Conservation (phyloP, 1,140 invertebrate species). For the Diploscapter pachys region DNA sequence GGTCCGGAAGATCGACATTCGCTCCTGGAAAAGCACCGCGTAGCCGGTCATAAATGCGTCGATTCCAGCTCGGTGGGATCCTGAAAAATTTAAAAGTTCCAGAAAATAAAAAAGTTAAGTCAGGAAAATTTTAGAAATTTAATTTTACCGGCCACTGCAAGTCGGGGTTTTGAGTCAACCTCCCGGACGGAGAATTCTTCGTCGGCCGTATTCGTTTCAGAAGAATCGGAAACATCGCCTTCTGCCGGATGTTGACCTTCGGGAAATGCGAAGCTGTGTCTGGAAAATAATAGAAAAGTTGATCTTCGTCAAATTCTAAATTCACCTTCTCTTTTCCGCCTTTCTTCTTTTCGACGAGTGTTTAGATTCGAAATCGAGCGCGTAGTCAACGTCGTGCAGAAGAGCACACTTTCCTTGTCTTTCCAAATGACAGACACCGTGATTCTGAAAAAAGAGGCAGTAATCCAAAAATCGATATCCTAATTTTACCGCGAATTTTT, state of each 20-base stretch:
- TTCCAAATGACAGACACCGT: constrained; percentile 20
- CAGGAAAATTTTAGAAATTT: background rate
- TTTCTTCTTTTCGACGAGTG: constrained; percentile 4
- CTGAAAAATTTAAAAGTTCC: constrained; percentile 13
- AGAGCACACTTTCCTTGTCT: constrained; percentile 5
- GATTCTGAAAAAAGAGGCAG: constrained; percentile 17
- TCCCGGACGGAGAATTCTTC: too few species aligned
- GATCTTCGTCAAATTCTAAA: too few species aligned
- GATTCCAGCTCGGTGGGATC: constrained; percentile 29
- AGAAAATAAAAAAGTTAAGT: background rate
- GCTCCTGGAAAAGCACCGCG: constrained; percentile 13
- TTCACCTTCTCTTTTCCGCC: constrained; percentile 16
- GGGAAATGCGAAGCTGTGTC: too few species aligned
- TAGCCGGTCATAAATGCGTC: constrained; percentile 34
- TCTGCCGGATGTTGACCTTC: too few species aligned
- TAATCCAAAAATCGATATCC: background rate
- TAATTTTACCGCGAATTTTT: background rate
- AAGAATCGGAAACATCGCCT: too few species aligned
- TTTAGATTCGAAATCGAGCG: constrained; percentile 23
- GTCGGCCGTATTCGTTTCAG: too few species aligned
- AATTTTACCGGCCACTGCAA: too few species aligned
- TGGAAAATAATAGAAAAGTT: too few species aligned
- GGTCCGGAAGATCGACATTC: constrained; percentile 9
- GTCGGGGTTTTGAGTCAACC: too few species aligned
- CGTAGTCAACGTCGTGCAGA: constrained; percentile 27